These are phyloP conservation scores for Halictus quadricinctus DNA, from an alignment of 2,888 invertebrate genomes.

Conservation along the genomic window DNA sequence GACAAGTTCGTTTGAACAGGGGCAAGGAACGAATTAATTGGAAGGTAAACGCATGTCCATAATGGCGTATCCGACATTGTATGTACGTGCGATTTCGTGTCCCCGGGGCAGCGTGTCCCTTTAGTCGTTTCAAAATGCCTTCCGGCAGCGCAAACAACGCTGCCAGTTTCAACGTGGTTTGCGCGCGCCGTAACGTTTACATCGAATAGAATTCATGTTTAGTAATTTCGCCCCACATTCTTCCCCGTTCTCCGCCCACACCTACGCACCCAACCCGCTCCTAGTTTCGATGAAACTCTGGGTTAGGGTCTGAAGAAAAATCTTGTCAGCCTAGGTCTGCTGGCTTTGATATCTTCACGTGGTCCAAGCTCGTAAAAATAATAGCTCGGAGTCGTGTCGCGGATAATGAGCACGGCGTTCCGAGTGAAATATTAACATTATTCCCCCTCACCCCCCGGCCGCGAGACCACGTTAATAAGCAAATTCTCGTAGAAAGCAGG, in stretches of 20 bases:
- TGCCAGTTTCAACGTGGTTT: slow-evolving; percentile 29
- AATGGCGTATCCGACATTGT: slow-evolving; percentile 35
- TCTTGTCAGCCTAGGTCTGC: too few relatives aligned
- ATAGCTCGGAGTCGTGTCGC: not conserved
- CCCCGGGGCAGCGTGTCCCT: slow-evolving; percentile 22
- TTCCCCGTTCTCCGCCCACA: not conserved
- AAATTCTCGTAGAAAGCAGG: slow-evolving; percentile 48
- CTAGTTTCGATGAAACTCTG: not conserved
- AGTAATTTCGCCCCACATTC: not conserved
- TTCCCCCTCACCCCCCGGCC: not conserved
- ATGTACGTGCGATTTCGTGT: slow-evolving; percentile 25
- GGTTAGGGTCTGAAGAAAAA: too few relatives aligned
- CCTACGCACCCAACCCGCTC: not conserved
- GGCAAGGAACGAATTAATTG: slow-evolving; percentile 32
- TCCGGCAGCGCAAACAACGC: slow-evolving; percentile 33
- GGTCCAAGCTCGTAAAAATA: not conserved
- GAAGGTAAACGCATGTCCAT: slow-evolving; percentile 31
- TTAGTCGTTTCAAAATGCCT: slow-evolving; percentile 34
- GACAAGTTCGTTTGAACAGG: slow-evolving; percentile 22
- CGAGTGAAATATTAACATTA: slow-evolving; percentile 19
- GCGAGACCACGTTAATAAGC: slow-evolving; percentile 58
- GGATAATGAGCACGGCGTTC: not conserved
- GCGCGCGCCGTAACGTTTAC: slow-evolving; percentile 14
- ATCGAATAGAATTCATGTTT: slow-evolving; percentile 29
- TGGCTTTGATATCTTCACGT: too few relatives aligned